Conservation (phyloP, 2,888 invertebrate species). For the Conus canariensis region DNA sequence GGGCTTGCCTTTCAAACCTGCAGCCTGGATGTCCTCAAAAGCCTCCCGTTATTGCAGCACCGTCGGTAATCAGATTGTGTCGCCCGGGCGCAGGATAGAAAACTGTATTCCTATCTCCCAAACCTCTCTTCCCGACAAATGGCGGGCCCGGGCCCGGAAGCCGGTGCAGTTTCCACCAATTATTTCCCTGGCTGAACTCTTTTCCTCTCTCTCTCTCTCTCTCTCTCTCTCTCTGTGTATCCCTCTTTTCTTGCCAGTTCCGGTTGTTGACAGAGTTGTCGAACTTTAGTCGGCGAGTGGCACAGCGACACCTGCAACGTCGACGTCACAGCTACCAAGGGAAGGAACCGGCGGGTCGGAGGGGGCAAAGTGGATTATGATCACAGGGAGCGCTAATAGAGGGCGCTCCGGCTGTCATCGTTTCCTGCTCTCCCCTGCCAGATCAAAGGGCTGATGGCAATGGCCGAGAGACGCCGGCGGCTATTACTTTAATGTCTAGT, state of each 20-base stretch:
- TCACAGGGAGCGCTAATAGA: neutral
- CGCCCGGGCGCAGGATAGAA: no score
- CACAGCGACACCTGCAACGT: slow-evolving; percentile 18
- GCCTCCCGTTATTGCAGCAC: no score
- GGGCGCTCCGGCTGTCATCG: neutral
- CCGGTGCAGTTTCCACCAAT: neutral
- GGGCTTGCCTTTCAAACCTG: no score
- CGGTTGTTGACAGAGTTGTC: neutral
- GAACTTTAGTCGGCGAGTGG: no score
- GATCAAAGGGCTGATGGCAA: neutral
- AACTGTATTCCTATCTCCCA: neutral
- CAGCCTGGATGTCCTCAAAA: no score
- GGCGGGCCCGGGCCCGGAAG: neutral
- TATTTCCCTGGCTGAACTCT: neutral
- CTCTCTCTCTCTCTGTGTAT: neutral
- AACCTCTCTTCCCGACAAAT: neutral
- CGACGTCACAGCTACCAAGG: neutral
- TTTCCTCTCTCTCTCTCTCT: neutral
- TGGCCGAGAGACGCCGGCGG: neutral
- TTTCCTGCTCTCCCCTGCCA: neutral
- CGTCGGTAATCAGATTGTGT: no score
- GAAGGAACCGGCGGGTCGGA: neutral
- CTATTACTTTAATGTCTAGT: neutral
- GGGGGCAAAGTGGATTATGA: slow-evolving; percentile 21
- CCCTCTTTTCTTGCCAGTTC: neutral